phyloP scores from a whole-genome alignment of 2,113 vertebrate species.

The Clinocottus analis region DNA sequence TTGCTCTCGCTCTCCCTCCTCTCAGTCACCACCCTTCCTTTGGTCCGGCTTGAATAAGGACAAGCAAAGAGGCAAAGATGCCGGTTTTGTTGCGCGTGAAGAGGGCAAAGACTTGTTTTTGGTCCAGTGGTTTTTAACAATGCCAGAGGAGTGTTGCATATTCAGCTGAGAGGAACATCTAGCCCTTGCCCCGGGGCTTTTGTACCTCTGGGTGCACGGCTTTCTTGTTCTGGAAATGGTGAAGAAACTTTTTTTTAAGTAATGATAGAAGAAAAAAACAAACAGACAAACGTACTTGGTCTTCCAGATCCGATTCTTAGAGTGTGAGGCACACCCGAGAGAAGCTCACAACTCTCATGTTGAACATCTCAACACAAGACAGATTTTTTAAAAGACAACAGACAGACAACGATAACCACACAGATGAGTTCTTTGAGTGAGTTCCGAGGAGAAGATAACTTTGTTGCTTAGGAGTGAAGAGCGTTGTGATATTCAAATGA shows the following conservation, averaged over 20 bases:
- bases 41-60: conserved; percentile 48
- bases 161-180: conserved; percentile 77
- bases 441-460: conserved; percentile 24
- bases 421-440: background rate
- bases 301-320: conserved; percentile 32
- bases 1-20: conserved; percentile 22
- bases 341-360: background rate
- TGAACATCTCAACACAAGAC: conserved; percentile 22
- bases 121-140: conserved; percentile 82
- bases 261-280: conserved; percentile 23
- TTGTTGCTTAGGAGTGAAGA: conserved; percentile 34
- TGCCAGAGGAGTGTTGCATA: conserved; percentile 76
- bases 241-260: conserved; percentile 38
- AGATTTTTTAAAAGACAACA: background rate
- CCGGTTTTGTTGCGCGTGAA: conserved; percentile 58
- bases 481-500: conserved; percentile 68
- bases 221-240: conserved; percentile 54
- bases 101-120: conserved; percentile 74
- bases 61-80: conserved; percentile 67
- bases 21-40: conserved; percentile 48
- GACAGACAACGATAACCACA: conserved; percentile 1
- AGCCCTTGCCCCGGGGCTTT: conserved; percentile 69
- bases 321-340: conserved; percentile 3
- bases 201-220: conserved; percentile 58
- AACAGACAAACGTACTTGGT: conserved; percentile 34